Base-by-base conservation (phyloP, 92 coral and sea anemone genomes). In the Phenganax marumi region DNA sequence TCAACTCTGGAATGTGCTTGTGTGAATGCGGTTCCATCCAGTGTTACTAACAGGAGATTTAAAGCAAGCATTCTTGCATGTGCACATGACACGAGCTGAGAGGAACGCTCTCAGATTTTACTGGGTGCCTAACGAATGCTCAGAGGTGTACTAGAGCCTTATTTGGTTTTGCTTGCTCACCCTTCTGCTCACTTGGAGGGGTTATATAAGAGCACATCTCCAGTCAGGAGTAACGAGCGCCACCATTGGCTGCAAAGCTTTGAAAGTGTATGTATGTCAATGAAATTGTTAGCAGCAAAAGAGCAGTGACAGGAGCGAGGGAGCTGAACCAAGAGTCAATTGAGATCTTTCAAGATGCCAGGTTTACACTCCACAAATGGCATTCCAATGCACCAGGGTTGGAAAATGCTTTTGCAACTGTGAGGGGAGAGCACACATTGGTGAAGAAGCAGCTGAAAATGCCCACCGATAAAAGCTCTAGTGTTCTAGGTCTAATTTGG, bases 51-150 rank as follows among this genome's bases (percentile, higher is more conserved):
- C 88, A 22, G 81, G 88, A 21, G 84, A 88, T 57, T 77, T 88
- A 57, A 52, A 81, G 50, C 70, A 74, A 43, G 90, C 90, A 64
- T 88, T 88, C 50, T 73, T 85, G 26, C 89, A 88, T 68, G 77
- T 89, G 58, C 51, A 83, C 46, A 82, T 89, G 58, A 70, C 73
- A 47, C 78, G 86, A 76, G 75, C 75, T 3, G 90, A 86, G 54
- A 77, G 90, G 49, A 86, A 86, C 70, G 78, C 92, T 13, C 58
- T 89, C 24, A 73, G 91, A 50, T 89, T 89, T 43, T 11, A 62
- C 68, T 62, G 43, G 43, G 68, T 3, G 0, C 33, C 68, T 18
- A 0, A 23, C 33, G 43, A 62, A 62, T 33, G 18, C 8, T 62
- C 68, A 23, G 25, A 19, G 33, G 18, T 62, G n/a, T 19, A 62